phyloP scores from a whole-genome alignment of 2,113 vertebrate genomes.

The Vimba vimba region DNA sequence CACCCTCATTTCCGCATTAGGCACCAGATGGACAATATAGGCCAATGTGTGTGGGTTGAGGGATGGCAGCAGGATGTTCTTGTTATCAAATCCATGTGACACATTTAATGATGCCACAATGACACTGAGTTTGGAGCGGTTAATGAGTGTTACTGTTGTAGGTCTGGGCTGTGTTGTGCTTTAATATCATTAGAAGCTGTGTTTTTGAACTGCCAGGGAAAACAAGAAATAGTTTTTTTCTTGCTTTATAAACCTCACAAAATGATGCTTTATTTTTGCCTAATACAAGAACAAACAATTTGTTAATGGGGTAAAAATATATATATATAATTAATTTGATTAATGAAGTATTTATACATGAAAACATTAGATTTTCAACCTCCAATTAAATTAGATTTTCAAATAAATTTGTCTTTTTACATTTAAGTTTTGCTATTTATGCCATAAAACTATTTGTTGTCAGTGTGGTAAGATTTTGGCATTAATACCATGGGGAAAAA shows the following conservation, averaged over 20 bases:
- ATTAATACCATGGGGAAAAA: no score
- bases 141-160: constrained; percentile 3
- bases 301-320: no score
- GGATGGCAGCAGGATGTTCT: constrained; percentile 36
- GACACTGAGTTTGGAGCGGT: constrained; percentile 15
- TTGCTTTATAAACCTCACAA: neutral
- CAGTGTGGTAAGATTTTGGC: no score
- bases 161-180: neutral
- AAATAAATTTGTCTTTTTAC: no score
- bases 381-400: no score
- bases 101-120: constrained; percentile 41
- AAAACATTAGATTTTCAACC: no score
- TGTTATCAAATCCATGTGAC: constrained; percentile 43
- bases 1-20: constrained; percentile 52
- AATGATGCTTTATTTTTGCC: neutral
- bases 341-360: no score
- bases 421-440: no score
- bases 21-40: constrained; percentile 59
- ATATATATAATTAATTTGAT: no score
- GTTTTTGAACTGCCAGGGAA: neutral
- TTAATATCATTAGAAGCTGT: neutral
- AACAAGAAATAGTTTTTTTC: neutral
- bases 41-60: constrained; percentile 53
- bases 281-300: neutral
- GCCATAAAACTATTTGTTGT: no score